phyloP scores from a whole-genome alignment of 2,888 invertebrate species.

The Andrena chrysosceles region DNA sequence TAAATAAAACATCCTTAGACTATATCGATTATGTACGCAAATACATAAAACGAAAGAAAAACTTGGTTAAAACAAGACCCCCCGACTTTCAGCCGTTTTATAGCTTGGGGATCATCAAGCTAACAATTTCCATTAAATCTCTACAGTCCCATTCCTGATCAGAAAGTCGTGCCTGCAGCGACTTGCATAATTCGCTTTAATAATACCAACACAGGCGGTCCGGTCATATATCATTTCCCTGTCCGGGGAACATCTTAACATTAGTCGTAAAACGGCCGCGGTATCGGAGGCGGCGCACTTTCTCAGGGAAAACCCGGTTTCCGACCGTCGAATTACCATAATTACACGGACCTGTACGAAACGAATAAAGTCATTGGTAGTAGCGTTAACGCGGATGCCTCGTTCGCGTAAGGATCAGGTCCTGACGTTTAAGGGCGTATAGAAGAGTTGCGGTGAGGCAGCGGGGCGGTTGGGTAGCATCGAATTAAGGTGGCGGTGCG shows the following conservation, averaged over 20 bases:
- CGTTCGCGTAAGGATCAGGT: slow-evolving; percentile 50
- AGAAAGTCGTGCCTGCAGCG: not conserved
- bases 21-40: too few relatives aligned
- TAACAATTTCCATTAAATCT: slow-evolving; percentile 15
- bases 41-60: not conserved
- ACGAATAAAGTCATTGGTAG: slow-evolving; percentile 58
- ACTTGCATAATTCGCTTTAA: slow-evolving; percentile 35
- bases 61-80: not conserved
- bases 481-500: slow-evolving; percentile 65
- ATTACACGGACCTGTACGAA: slow-evolving; percentile 37
- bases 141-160: not conserved
- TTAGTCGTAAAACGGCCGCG: slow-evolving; percentile 41
- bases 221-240: slow-evolving; percentile 22
- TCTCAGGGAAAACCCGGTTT: slow-evolving; percentile 44
- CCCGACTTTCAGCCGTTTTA: slow-evolving; percentile 9
- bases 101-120: not conserved
- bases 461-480: slow-evolving; percentile 21
- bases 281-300: slow-evolving; percentile 23
- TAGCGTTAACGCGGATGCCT: slow-evolving; percentile 35
- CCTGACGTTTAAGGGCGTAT: slow-evolving; percentile 59
- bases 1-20: too few relatives aligned
- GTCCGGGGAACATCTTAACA: slow-evolving; percentile 28
- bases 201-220: slow-evolving; percentile 15
- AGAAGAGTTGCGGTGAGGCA: not conserved
- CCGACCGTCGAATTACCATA: slow-evolving; percentile 45